phyloP scores from a whole-genome alignment of 1,140 invertebrate species.

The Drosophila asahinai region DNA sequence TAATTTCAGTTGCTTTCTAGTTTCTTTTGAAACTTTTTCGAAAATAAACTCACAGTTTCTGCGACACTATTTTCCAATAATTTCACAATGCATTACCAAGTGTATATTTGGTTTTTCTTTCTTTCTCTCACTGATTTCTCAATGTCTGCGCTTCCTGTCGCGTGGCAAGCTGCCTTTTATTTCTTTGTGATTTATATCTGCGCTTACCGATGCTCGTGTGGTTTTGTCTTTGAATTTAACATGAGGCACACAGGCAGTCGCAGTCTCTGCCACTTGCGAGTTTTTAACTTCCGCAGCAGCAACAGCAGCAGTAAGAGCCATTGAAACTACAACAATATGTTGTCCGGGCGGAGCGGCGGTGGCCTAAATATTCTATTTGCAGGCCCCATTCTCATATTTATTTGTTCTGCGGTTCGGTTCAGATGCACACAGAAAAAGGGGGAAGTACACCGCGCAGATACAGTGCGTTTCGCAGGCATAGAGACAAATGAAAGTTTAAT shows the following conservation, averaged over 20 bases:
- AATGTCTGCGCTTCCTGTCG: conserved; percentile 50
- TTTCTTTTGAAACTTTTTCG: neutral
- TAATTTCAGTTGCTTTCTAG: conserved; percentile 28
- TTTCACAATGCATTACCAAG: conserved; percentile 31
- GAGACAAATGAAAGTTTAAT: conserved; percentile 3
- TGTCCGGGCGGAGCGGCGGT: conserved; percentile 28
- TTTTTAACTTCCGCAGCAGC: conserved; percentile 38
- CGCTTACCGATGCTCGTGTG: conserved; percentile 24
- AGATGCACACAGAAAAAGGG: conserved; percentile 29
- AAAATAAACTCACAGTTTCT: conserved; percentile 18
- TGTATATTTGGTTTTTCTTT: conserved; percentile 2
- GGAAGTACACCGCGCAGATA: conserved; percentile 1
- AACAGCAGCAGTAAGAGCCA: neutral
- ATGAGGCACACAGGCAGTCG: conserved; percentile 13
- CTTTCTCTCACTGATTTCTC: conserved; percentile 24
- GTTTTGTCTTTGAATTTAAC: conserved; percentile 35
- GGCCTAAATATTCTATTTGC: conserved; percentile 58
- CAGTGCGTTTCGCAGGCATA: conserved; percentile 8
- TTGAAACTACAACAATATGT: conserved; percentile 29
- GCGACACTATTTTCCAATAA: conserved; percentile 11
- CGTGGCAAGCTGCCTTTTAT: conserved; percentile 30
- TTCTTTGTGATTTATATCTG: conserved; percentile 37
- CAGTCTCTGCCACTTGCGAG: conserved; percentile 18
- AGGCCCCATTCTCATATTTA: conserved; percentile 49
- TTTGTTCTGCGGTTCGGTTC: conserved; percentile 38